Base-by-base conservation (phyloP, 2,888 invertebrate genomes). In the Tridacna crocea region DNA sequence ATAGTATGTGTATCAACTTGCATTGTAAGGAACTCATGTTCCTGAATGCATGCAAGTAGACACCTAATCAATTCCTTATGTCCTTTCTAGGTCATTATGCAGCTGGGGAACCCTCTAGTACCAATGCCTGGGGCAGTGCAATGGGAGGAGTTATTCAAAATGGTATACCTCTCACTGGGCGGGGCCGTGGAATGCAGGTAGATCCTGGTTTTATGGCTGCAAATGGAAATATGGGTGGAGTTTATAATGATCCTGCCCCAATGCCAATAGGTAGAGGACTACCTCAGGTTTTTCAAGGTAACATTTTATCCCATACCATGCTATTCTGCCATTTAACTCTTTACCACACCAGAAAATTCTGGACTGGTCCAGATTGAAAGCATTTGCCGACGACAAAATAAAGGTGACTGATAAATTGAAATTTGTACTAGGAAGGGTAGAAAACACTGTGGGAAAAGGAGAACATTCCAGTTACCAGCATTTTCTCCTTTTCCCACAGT, bases 141-240 rank as follows among this genome's bases (percentile, higher is more conserved):
- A 75, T 65, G 75, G 75, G 75, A 24, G 55, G 55, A 36, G 47
- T 27, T 46, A 46, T 58, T 61, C 80, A 80, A 55, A 47, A 65
- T n/a, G 75, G 77, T 27, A 70, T 60, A 60, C 75, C 72, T 55
- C 66, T 78, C 36, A 77, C 72, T 72, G 58, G 75, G 19, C 72
- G 72, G 24, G 83, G 81, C 15, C 70, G 80, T 48, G 80, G 79
- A 48, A 66, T 80, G 17, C 51, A 51, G 19, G 3, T 15, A 10
- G 55, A 55, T 55, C 19, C 55, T 51, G 70, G 51, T 47, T 70
- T 70, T 24, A 24, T 51, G 24, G 48, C 70, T 22, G 24, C 22
- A 19, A 22, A 24, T 13, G 51, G 70, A 70, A 51, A 2, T 19
- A 46, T 46, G 36, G 12, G 46, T 46, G 46, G 66, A 46, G 66